Conservation (phyloP, 2,888 invertebrate species). For the Seira ritae region DNA sequence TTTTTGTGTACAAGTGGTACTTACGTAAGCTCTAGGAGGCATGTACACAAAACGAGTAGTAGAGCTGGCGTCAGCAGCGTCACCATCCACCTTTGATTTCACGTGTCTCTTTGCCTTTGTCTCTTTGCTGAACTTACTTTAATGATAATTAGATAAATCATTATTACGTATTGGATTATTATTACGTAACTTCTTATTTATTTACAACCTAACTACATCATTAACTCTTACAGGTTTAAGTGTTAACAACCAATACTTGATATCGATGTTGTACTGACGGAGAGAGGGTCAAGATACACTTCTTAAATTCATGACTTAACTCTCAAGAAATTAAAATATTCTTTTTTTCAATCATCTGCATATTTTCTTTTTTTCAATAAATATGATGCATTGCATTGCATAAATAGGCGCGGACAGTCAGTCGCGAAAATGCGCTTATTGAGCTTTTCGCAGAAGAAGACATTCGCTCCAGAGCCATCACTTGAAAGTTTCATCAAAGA, state of each 20-base stretch:
- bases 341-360: not conserved
- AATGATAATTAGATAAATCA: no score
- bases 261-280: conserved; percentile 21
- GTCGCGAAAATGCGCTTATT: conserved; percentile 9
- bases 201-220: no score
- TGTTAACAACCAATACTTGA: conserved; percentile 23
- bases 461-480: conserved; percentile 17
- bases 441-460: conserved; percentile 6
- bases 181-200: no score
- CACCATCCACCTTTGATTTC: no score
- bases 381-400: not conserved
- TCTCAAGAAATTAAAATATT: conserved; percentile 4
- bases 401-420: not conserved
- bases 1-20: conserved; percentile 2
- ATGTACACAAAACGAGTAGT: conserved; percentile 6
- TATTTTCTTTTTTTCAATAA: not conserved
- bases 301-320: not conserved
- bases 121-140: no score
- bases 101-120: no score
- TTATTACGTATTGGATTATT: no score
- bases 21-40: conserved; percentile 13
- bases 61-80: no score
- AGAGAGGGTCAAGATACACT: conserved; percentile 13
- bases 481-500: conserved; percentile 10
- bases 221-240: no score